Percentiles rank a stretch among this genome's conserved stretches.
phyloP scores from a whole-genome alignment of 92 coral and sea anemone genomes.

The Porites rus region DNA sequence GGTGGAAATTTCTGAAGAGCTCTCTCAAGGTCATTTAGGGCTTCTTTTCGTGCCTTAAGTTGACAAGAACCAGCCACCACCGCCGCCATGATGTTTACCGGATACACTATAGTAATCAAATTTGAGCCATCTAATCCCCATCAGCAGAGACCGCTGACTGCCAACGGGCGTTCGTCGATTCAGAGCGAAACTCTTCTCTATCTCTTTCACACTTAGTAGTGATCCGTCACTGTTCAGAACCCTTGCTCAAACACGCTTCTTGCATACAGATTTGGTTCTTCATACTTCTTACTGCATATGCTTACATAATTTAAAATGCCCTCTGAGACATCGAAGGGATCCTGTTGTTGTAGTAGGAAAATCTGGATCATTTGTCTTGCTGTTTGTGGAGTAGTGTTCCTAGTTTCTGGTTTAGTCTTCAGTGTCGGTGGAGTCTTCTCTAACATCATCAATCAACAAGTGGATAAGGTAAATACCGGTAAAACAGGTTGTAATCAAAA shows the following conservation, averaged over 20 bases:
- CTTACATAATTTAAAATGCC: neutral
- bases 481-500: neutral
- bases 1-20: constrained; percentile 66
- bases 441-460: constrained; percentile 58
- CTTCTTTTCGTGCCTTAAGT: constrained; percentile 47
- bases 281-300: too few relatives aligned
- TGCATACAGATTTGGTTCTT: neutral
- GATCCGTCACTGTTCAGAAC: too few relatives aligned
- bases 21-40: constrained; percentile 42
- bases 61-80: constrained; percentile 41
- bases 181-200: too few relatives aligned
- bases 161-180: neutral
- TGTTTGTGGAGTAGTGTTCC: constrained; percentile 52
- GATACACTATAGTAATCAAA: too few relatives aligned
- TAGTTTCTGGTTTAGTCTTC: constrained; percentile 69
- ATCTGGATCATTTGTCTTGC: constrained; percentile 43
- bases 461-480: constrained; percentile 65
- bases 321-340: constrained; percentile 38
- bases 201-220: too few relatives aligned
- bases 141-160: neutral
- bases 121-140: too few relatives aligned
- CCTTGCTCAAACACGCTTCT: neutral
- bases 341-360: constrained; percentile 59
- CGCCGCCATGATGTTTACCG: constrained; percentile 22
- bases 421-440: constrained; percentile 68